Percentiles rank a stretch among this genome's conserved stretches.
phyloP scores from a whole-genome alignment of 2,888 invertebrate genomes.

The Polia nebulosa region DNA sequence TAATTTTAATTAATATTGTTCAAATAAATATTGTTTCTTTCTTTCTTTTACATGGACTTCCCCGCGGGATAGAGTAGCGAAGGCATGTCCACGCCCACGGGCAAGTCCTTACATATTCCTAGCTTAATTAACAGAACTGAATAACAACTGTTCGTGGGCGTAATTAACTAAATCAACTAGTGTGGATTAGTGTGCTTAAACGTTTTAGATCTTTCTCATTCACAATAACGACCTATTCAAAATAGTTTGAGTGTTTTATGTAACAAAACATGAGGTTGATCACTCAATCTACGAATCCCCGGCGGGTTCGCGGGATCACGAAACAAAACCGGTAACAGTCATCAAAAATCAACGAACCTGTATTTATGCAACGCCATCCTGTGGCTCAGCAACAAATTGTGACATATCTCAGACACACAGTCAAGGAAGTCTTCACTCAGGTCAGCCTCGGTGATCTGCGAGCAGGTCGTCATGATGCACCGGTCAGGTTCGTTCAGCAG shows the following conservation, averaged over 20 bases:
- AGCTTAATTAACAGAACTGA: background rate
- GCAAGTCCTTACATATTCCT: background rate
- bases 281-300: background rate
- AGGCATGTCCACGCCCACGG: background rate
- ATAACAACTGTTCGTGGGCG: background rate
- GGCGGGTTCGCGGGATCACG: background rate
- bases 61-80: no score
- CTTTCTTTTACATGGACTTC: no score
- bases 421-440: slow-evolving; percentile 91
- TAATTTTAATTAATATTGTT: no score
- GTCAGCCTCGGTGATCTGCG: slow-evolving; percentile 89
- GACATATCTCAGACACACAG: slow-evolving; percentile 94
- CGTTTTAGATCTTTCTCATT: background rate
- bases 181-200: background rate
- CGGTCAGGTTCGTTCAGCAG: slow-evolving; percentile 92
- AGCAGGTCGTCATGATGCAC: slow-evolving; percentile 83
- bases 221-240: no score
- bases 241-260: background rate
- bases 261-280: no score
- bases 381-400: slow-evolving; percentile 95
- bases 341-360: slow-evolving; percentile 89
- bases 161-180: background rate
- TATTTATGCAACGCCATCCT: slow-evolving; percentile 96
- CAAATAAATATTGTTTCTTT: no score
- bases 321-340: background rate